Evolutionary conservation across 1,140 invertebrate species (phyloP).

Genomic region (Aplysia californica): DNA sequence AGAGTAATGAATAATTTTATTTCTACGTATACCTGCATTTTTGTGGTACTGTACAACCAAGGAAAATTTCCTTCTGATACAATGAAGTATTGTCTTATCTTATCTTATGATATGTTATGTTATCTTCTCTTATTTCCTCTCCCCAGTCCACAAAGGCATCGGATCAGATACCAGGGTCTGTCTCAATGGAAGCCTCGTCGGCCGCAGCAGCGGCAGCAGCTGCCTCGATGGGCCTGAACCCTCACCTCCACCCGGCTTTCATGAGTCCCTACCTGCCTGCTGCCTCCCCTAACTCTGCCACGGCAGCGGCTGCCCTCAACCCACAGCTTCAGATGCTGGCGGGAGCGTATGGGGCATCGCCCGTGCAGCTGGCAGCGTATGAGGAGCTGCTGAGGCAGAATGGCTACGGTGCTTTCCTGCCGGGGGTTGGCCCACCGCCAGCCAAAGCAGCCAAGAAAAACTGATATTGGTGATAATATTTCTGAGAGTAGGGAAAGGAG

Average conservation of each 20-base stretch:
- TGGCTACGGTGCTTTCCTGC: slow-evolving; percentile 20
- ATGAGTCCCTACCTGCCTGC: slow-evolving; percentile 14
- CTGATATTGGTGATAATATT: neutral
- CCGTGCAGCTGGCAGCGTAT: slow-evolving; percentile 26
- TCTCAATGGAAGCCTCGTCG: neutral
- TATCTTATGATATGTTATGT: no score
- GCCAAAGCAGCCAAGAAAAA: slow-evolving; percentile 13
- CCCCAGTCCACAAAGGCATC: neutral
- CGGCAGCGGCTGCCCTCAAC: neutral
- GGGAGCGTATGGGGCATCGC: slow-evolving; percentile 5
- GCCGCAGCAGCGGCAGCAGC: slow-evolving; percentile 12
- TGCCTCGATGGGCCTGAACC: neutral
- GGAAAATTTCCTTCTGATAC: no score
- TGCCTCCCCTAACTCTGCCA: neutral
- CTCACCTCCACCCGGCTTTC: slow-evolving; percentile 32
- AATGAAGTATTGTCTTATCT: no score
- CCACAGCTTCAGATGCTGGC: slow-evolving; percentile 15
- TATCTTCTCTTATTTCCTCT: neutral
- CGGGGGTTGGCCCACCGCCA: neutral
- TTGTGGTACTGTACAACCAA: no score
- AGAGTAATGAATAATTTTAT: no score
- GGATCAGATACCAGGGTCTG: no score
- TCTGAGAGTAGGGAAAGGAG: no score
- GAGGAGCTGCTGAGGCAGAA: slow-evolving; percentile 31
- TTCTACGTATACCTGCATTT: no score